Conservation (phyloP, 2,113 vertebrate species). For the Gallinago jamesoni region DNA sequence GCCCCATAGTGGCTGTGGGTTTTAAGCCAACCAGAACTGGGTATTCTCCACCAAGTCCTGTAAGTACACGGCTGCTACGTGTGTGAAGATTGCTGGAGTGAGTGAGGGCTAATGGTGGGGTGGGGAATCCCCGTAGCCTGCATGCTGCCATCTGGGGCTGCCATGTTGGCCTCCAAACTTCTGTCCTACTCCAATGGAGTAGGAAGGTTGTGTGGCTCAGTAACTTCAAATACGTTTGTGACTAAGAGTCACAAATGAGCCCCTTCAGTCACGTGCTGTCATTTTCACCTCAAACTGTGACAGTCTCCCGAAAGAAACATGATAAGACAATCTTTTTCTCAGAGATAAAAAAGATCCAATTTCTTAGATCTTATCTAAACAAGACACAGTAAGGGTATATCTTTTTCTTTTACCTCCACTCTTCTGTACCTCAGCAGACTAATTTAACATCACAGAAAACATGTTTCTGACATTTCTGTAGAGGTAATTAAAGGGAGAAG, state of each 20-base stretch:
- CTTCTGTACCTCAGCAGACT: neutral
- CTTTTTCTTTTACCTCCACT: neutral
- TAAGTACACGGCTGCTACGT: neutral
- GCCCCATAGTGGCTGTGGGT: neutral
- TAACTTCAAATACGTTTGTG: neutral
- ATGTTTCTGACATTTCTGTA: neutral
- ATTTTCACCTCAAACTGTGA: neutral
- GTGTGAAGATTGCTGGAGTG: neutral
- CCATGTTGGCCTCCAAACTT: fast-evolving
- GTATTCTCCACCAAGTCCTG: fast-evolving
- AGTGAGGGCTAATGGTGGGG: fast-evolving
- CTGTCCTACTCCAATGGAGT: neutral
- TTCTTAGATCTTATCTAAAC: neutral
- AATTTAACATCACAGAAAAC: neutral
- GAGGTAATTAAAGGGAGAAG: neutral
- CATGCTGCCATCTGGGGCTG: neutral
- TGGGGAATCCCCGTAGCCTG: neutral
- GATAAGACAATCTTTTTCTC: neutral
- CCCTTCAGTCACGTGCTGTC: neutral
- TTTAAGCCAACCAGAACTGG: neutral
- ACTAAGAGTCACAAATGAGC: neutral
- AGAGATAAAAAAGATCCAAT: neutral
- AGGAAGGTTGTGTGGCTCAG: neutral
- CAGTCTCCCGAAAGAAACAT: neutral
- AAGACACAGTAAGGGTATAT: neutral